A percentile compares a stretch with the other conserved stretches of the same genome.
phyloP scores from a whole-genome alignment of 2,797 vertebrate genomes.

The Nannoperca obscura region DNA sequence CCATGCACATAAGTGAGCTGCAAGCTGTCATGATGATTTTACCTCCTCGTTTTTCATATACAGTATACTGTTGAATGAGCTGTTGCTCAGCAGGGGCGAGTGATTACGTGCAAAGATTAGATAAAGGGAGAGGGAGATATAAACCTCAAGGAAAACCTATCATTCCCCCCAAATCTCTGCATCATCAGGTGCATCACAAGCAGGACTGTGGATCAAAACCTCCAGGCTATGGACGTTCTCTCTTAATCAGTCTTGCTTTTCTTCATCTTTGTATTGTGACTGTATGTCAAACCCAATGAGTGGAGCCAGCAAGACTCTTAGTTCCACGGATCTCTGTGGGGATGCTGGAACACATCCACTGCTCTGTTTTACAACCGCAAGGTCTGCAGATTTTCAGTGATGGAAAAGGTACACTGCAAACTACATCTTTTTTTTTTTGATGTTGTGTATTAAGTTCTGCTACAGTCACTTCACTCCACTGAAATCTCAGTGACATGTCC shows the following conservation, averaged over 20 bases:
- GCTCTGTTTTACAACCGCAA: conserved; percentile 42
- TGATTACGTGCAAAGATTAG: conserved; percentile 78
- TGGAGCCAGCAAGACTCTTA: conserved; percentile 29
- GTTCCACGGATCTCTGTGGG: conserved; percentile 23
- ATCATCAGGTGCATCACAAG: conserved; percentile 64
- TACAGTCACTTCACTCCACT: conserved; percentile 55
- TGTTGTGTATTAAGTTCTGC: conserved; percentile 48
- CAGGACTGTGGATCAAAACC: conserved; percentile 54
- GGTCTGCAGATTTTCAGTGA: conserved; percentile 44
- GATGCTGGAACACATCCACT: conserved; percentile 36
- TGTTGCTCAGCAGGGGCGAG: conserved; percentile 60
- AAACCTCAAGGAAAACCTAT: conserved; percentile 68
- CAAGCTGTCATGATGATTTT: conserved; percentile 72
- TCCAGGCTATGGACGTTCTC: conserved; percentile 48
- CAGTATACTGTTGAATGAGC: conserved; percentile 64
- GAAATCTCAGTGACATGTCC: conserved; percentile 59
- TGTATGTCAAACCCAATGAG: conserved; percentile 38
- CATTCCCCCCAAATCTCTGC: conserved; percentile 58
- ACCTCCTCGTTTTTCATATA: conserved; percentile 76
- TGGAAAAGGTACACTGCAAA: conserved; percentile 39
- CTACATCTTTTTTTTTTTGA: conserved; percentile 2
- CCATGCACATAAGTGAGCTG: conserved; percentile 68
- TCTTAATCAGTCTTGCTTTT: conserved; percentile 53
- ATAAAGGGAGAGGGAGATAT: conserved; percentile 54
- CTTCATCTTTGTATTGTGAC: conserved; percentile 48